phyloP scores from a whole-genome alignment of 2,888 invertebrate genomes.

The Cataglyphis cursor region DNA sequence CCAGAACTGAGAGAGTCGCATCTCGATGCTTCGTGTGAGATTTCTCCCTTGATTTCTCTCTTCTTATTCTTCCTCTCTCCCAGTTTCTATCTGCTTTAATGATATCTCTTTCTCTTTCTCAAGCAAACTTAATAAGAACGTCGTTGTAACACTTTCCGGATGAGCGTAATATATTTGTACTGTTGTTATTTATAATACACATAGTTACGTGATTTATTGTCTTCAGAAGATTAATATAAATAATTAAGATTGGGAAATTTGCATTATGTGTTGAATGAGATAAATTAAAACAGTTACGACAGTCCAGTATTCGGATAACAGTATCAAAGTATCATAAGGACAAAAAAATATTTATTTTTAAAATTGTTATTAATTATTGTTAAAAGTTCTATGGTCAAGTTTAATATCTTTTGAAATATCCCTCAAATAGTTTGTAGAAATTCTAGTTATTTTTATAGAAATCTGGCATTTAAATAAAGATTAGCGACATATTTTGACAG shows the following conservation, averaged over 20 bases:
- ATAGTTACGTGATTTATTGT: background rate
- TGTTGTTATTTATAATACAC: conserved; percentile 1
- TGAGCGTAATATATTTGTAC: background rate
- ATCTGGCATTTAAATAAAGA: background rate
- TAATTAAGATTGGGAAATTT: background rate
- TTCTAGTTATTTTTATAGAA: background rate
- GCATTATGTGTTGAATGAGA: no score
- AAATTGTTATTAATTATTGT: background rate
- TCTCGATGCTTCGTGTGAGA: conserved; percentile 70
- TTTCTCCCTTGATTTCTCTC: conserved; percentile 60
- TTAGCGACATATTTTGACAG: conserved; percentile 22
- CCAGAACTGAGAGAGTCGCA: conserved; percentile 82
- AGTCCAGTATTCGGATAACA: background rate
- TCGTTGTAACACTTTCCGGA: conserved; percentile 47
- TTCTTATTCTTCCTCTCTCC: conserved; percentile 25
- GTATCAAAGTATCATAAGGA: background rate
- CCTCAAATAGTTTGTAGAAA: background rate
- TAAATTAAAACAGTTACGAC: background rate
- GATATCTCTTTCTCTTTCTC: background rate
- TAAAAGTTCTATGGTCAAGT: background rate
- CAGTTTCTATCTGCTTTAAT: background rate
- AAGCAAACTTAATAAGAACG: conserved; percentile 11
- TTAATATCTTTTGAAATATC: background rate
- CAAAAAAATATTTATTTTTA: background rate
- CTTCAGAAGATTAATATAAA: conserved; percentile 1